Conservation (phyloP, 1,140 invertebrate genomes). For the Patella vulgata region DNA sequence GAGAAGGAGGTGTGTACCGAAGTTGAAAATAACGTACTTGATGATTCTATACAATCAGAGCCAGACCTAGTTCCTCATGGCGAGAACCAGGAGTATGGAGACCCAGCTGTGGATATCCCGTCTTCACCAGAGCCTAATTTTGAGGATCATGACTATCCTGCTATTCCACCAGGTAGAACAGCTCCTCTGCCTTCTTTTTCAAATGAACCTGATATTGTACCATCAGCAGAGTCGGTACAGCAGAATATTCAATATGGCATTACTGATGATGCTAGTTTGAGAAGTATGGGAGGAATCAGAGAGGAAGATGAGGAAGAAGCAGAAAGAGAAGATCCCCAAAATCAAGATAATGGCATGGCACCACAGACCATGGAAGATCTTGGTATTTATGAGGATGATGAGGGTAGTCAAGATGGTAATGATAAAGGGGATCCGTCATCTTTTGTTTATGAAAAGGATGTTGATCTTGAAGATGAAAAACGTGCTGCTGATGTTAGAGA, state of each 20-base stretch:
- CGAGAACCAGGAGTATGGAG: constrained; percentile 30
- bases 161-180: neutral
- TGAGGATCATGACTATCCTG: constrained; percentile 23
- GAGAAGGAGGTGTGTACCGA: constrained; percentile 57
- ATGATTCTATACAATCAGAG: constrained; percentile 23
- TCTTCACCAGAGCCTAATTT: constrained; percentile 26
- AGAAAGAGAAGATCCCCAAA: constrained; percentile 16
- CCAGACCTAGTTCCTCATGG: constrained; percentile 25
- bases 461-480: constrained; percentile 33
- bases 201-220: too few relatives aligned
- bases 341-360: neutral
- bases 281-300: constrained; percentile 43
- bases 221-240: constrained; percentile 5
- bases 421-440: constrained; percentile 12
- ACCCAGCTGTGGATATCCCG: constrained; percentile 20
- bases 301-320: constrained; percentile 44
- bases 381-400: constrained; percentile 42
- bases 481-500: constrained; percentile 13
- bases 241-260: constrained; percentile 41
- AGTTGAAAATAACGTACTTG: constrained; percentile 34
- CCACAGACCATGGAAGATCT: constrained; percentile 28
- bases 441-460: constrained; percentile 30
- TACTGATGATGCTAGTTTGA: constrained; percentile 10
- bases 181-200: too few relatives aligned
- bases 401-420: constrained; percentile 25